Evolutionary conservation across 2,113 vertebrate genomes (phyloP).

Genomic region (Sitta europaea): DNA sequence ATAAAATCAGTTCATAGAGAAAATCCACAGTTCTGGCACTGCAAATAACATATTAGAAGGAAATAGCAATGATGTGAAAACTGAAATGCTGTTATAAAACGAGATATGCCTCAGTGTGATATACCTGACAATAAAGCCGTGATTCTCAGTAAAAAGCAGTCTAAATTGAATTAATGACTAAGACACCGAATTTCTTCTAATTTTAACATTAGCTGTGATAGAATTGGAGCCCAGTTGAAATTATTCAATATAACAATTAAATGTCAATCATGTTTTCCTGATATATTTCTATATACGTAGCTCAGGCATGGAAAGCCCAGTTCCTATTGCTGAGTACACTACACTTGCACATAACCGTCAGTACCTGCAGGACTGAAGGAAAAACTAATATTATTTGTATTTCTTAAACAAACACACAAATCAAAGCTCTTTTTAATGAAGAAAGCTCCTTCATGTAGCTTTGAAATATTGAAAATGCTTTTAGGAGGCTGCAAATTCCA

Average conservation of each 20-base stretch:
- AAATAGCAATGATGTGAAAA: conserved; percentile 25
- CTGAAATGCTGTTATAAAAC: background rate
- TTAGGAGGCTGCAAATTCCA: background rate
- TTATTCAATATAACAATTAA: background rate
- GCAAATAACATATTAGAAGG: conserved; percentile 19
- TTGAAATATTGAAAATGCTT: background rate
- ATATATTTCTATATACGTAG: background rate
- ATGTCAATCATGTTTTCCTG: background rate
- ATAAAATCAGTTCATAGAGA: conserved; percentile 43
- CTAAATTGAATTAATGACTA: background rate
- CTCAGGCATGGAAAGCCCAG: background rate
- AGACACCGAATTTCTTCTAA: background rate
- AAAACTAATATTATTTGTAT: background rate
- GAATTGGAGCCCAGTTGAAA: background rate
- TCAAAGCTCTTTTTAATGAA: conserved; percentile 30
- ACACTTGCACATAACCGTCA: background rate
- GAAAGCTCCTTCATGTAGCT: background rate
- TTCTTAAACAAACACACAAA: conserved; percentile 1
- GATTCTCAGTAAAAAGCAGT: background rate
- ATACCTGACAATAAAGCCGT: background rate
- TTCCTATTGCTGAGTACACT: background rate
- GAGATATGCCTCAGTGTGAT: background rate
- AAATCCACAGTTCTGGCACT: conserved; percentile 13
- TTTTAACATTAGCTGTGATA: background rate
- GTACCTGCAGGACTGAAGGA: background rate